phyloP scores from a whole-genome alignment of 2,797 vertebrate genomes.

The Manis pentadactyla region DNA sequence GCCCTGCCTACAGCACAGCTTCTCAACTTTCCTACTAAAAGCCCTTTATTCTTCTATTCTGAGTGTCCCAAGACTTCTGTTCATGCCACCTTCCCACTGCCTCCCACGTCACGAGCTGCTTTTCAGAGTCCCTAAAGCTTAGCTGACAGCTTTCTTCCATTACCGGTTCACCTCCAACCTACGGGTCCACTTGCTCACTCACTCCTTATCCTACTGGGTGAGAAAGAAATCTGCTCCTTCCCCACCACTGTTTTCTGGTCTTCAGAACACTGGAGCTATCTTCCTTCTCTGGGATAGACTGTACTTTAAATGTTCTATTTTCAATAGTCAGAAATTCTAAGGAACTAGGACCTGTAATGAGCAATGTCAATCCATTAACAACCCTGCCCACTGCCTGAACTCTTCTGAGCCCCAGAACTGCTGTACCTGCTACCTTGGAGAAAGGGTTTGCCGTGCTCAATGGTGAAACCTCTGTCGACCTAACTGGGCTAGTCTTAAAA shows the following conservation, averaged over 20 bases:
- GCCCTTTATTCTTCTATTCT: background rate
- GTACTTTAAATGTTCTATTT: background rate
- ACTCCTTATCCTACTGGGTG: background rate
- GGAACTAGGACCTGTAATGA: background rate
- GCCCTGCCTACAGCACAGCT: background rate
- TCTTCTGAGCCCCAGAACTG: background rate
- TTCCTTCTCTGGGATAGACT: background rate
- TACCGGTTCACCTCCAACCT: background rate
- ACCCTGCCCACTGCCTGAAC: background rate
- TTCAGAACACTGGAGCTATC: background rate
- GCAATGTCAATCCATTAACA: background rate
- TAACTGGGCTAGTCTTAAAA: background rate
- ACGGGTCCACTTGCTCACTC: background rate
- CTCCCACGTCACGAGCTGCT: background rate
- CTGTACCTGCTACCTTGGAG: background rate
- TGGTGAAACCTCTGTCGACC: background rate
- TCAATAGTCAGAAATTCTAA: constrained; percentile 30
- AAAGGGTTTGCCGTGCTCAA: background rate
- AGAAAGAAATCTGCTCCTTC: background rate
- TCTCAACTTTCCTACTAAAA: background rate
- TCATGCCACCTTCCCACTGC: background rate
- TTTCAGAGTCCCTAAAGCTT: background rate
- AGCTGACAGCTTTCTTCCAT: background rate
- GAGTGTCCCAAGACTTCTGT: background rate
- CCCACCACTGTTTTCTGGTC: background rate